Conservation (phyloP, 2,888 invertebrate species). For the Oscheius myriophilus region DNA sequence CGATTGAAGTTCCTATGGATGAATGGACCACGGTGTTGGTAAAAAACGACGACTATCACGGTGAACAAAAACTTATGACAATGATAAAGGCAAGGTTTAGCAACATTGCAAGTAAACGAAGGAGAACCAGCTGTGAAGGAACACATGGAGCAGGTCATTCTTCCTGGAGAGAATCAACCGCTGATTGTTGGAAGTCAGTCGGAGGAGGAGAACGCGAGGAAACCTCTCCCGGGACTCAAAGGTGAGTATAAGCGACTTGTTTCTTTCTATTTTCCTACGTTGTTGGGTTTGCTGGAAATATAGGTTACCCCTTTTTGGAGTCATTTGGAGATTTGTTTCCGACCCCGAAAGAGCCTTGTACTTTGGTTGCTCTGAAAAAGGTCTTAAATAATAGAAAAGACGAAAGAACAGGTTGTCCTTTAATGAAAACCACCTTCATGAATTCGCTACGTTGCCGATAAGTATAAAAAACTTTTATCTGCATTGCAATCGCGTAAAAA, state of each 20-base stretch:
- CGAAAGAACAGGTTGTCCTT: too few relatives aligned
- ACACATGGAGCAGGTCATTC: slow-evolving; percentile 5
- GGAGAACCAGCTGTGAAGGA: slow-evolving; percentile 7
- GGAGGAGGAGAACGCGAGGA: slow-evolving; percentile 16
- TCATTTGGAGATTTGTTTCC: neutral
- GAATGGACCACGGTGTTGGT: slow-evolving; percentile 59
- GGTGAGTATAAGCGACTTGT: neutral
- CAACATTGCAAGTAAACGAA: slow-evolving; percentile 18
- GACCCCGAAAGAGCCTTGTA: neutral
- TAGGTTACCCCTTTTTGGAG: neutral
- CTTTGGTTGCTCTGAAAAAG: neutral
- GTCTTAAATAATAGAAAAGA: neutral
- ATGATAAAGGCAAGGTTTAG: neutral
- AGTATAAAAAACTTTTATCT: too few relatives aligned
- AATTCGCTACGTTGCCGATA: too few relatives aligned
- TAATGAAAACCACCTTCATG: too few relatives aligned
- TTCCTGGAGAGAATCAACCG: slow-evolving; percentile 19
- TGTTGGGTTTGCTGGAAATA: neutral
- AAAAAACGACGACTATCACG: slow-evolving; percentile 41
- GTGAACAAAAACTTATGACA: slow-evolving; percentile 21
- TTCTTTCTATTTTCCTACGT: neutral
- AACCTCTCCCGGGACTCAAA: slow-evolving; percentile 20
- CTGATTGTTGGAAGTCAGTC: slow-evolving; percentile 26
- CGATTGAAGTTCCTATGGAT: slow-evolving; percentile 34
- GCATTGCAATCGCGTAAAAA: too few relatives aligned